Evolutionary conservation across 2,888 invertebrate species (phyloP), one percentile per base, ranked within the genome.

Genomic region (Polyommatus iphigenia): DNA sequence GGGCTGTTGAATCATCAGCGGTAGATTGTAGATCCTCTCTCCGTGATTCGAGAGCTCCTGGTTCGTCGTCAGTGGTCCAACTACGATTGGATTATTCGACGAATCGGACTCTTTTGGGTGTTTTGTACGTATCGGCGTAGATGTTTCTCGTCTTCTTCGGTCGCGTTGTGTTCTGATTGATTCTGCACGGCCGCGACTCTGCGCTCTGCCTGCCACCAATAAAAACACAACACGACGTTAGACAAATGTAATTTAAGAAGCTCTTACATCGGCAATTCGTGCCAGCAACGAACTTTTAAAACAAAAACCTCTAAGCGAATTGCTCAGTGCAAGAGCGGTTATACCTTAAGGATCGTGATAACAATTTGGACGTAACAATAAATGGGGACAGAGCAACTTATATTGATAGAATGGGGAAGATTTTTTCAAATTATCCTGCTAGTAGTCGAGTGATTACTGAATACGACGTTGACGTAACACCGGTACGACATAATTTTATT

Each of bases 91-190:
- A 85, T 90, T 94, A 94, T 89, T 94, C 94, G 94, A 94, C 94
- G 92, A 94, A 94, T 89, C 94, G 94, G 94, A 94, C 94, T 94
- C 94, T 93, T 90, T 94, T 94, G 84, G 94, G 91, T 88, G 94
- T 88, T 88, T 92, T 90, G 90, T 85, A 77, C 87, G 91, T 82
- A 82, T 90, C 89, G 86, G 84, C 85, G 85, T 85, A 82, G 85
- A 87, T 80, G 81, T 88, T 83, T 91, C 91, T 89, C 86, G 90
- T 85, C 90, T 89, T 87, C 89, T 90, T 85, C 84, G 86, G 87
- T 93, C 93, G 93, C 91, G 89, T 90, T 94, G 94, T 94, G 94
- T 94, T 94, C 93, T 94, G 93, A 94, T 94, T 94, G 94, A 93
- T 90, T 92, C 93, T 92, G 91, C 86, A 87, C 90, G 92, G 93